Base-by-base conservation (phyloP, 2,888 invertebrate species). In the Leptinotarsa rubiginosa region DNA sequence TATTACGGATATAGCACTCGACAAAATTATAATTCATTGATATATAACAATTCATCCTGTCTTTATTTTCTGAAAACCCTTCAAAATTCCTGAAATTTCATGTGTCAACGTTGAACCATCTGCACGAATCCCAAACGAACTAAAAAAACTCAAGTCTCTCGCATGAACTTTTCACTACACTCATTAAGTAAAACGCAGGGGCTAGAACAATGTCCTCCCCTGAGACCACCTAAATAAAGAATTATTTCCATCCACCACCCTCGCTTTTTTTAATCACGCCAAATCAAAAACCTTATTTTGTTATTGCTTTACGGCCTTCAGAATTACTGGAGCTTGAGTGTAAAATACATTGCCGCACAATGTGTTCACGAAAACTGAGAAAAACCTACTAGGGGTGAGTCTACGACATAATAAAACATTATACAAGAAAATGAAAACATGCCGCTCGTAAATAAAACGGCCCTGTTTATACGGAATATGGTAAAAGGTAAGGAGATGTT, bases 251-350 rank as follows among this genome's bases (percentile, higher is more conserved):
- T 82, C 81, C 83, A 78, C 81, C 83, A 81, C 83, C 81, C 83
- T 80, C 83, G 81, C 82, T 83, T 85, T 87, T 87, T 87, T 87
- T 87, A 87, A 87, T 87, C 87, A 87, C 85, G 84, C 85, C 86
- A 83, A 87, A 87, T 87, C 86, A 86, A 85, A 86, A 86, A 85
- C 84, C 85, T 84, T 84, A 83, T 82, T 84, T 83, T 85, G 84
- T 85, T 85, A 85, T 85, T 85, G 85, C 84, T 85, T 85, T 85
- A 85, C 81, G 83, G 83, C 82, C 79, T 81, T 71, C 67, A 80
- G 79, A 84, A 85, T 84, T 84, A 83, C 82, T 78, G 79, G 75
- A 78, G 78, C 74, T 74, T 75, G 78, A 78, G 77, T 74, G 79
- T 77, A 78, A 76, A 78, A 77, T 75, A 77, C 77, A 75, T 70